Evolutionary conservation across 2,113 vertebrate species (phyloP).

Genomic region (Arizona elegans): DNA sequence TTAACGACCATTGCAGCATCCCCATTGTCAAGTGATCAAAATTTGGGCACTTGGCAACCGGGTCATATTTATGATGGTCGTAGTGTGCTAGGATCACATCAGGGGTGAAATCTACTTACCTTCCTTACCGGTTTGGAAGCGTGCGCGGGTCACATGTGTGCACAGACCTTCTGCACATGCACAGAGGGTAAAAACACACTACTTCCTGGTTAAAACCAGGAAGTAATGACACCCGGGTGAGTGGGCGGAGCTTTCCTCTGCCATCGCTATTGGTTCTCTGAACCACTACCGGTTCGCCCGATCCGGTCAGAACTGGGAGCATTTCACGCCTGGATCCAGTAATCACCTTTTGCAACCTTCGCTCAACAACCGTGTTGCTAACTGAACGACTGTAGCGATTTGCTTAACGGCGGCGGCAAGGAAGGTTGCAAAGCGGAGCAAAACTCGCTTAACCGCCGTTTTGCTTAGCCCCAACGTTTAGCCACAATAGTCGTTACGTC

Average conservation of each 20-base stretch:
- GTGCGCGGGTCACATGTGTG: too few species aligned
- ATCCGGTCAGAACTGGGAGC: too few species aligned
- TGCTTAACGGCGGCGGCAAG: accelerated
- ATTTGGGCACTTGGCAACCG: neutral
- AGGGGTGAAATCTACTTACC: too few species aligned
- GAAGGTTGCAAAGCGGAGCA: neutral
- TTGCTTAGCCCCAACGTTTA: neutral
- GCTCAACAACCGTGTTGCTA: neutral
- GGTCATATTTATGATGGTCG: neutral
- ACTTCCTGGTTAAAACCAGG: too few species aligned
- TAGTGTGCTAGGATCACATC: neutral
- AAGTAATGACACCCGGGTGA: too few species aligned
- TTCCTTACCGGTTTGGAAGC: too few species aligned
- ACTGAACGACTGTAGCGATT: neutral
- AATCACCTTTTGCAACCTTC: neutral
- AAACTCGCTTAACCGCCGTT: neutral
- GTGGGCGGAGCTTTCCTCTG: too few species aligned
- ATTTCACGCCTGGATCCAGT: neutral
- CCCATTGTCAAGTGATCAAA: neutral
- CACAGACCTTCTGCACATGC: too few species aligned
- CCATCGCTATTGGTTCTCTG: too few species aligned
- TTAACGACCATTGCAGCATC: neutral
- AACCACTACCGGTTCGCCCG: too few species aligned
- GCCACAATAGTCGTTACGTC: accelerated
- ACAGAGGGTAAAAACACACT: too few species aligned